Evolutionary conservation across 2,797 vertebrate genomes (phyloP).

Genomic region (Rhyacichthys aspro): DNA sequence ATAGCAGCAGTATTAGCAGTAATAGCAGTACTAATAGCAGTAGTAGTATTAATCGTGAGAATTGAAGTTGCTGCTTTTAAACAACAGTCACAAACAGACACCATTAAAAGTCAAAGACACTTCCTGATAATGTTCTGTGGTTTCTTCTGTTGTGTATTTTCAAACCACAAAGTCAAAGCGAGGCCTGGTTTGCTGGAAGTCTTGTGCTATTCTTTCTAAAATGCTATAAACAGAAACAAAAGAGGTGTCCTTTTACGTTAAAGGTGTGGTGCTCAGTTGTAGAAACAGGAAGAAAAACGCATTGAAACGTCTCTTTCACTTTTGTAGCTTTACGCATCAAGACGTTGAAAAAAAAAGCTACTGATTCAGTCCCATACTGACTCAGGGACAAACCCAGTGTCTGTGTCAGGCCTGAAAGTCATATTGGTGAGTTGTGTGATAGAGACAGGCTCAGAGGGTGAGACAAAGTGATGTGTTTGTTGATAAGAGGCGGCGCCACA

Average conservation of each 20-base stretch:
- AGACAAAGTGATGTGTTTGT: constrained; percentile 82
- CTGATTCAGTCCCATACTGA: no score
- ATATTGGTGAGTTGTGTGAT: constrained; percentile 27
- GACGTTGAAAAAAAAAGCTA: no score
- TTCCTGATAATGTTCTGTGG: neutral
- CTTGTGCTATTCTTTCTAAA: neutral
- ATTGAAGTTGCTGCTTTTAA: no score
- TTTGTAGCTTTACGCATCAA: no score
- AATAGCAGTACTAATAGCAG: no score
- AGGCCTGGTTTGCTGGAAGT: neutral
- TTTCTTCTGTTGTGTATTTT: constrained; percentile 2
- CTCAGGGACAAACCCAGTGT: no score
- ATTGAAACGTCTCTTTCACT: no score
- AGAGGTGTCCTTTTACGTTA: neutral
- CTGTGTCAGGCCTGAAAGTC: neutral
- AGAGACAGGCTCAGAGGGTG: constrained; percentile 68
- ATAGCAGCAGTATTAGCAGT: no score
- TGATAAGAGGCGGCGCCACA: constrained; percentile 86
- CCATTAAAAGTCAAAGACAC: constrained; percentile 5
- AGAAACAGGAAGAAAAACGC: no score
- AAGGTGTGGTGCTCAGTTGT: neutral
- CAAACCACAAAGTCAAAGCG: neutral
- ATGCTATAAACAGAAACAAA: constrained; percentile 1
- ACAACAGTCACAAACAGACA: constrained; percentile 6
- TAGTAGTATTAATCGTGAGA: no score